Conservation (phyloP, 2,113 vertebrate genomes). For the Dicentrarchus labrax region DNA sequence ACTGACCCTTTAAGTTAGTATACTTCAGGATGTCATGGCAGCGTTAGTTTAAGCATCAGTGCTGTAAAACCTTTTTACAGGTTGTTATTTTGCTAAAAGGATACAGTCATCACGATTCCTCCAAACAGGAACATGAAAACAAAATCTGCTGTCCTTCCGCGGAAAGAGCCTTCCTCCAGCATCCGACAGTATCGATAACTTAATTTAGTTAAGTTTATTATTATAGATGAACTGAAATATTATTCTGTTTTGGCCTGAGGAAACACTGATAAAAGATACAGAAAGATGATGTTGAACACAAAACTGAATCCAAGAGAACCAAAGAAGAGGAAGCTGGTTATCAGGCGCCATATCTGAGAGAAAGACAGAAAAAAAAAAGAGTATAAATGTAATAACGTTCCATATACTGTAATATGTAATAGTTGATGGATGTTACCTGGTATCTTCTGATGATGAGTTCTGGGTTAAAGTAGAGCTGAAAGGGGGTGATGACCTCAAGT, state of each 20-base stretch:
- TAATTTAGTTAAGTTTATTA: neutral
- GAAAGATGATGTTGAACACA: conserved; percentile 92
- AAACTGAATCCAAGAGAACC: conserved; percentile 91
- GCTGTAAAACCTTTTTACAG: neutral
- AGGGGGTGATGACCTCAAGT: conserved; percentile 89
- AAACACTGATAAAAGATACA: conserved; percentile 87
- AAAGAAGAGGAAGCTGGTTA: conserved; percentile 93
- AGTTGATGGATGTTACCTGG: conserved; percentile 82
- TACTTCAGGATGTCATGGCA: neutral
- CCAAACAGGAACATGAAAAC: conserved; percentile 94
- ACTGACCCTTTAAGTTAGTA: neutral
- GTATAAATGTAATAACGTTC: neutral
- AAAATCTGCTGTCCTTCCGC: conserved; percentile 90
- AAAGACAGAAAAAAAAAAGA: neutral
- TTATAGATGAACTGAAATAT: neutral
- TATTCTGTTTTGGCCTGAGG: neutral
- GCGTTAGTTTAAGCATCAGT: neutral
- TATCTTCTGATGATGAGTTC: conserved; percentile 89
- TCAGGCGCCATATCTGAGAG: conserved; percentile 88
- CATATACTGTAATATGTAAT: accelerated
- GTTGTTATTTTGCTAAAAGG: conserved; percentile 75
- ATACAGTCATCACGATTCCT: conserved; percentile 90
- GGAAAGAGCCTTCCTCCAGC: conserved; percentile 92
- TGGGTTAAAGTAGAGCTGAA: conserved; percentile 92
- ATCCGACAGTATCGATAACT: conserved; percentile 93